Percentiles rank a stretch among this genome's conserved stretches.
phyloP scores from a whole-genome alignment of 2,113 vertebrate genomes.

The Oncorhynchus tshawytscha region DNA sequence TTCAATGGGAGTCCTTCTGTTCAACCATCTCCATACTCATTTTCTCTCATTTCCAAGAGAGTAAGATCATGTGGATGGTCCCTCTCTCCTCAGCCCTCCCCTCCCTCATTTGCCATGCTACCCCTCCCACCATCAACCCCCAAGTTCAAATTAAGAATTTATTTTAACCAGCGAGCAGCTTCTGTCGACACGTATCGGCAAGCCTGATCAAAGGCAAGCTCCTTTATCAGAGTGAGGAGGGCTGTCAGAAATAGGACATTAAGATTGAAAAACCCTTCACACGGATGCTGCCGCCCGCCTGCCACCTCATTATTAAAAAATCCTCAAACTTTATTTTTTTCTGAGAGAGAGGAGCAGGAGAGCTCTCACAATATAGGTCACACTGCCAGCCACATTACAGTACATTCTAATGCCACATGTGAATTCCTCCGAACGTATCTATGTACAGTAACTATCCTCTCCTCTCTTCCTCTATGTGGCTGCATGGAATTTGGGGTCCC shows the following conservation, averaged over 20 bases:
- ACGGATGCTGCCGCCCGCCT: conserved; percentile 49
- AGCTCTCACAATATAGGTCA: conserved; percentile 57
- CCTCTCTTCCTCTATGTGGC: too few relatives aligned
- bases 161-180: conserved; percentile 76
- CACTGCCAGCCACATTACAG: conserved; percentile 21
- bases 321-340: conserved; percentile 64
- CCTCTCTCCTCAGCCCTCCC: conserved; percentile 16
- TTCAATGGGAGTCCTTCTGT: conserved; percentile 34
- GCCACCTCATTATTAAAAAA: conserved; percentile 76
- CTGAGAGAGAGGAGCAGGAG: conserved; percentile 8
- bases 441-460: too few relatives aligned
- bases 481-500: too few relatives aligned
- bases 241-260: conserved; percentile 77
- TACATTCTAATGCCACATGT: conserved; percentile 64
- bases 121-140: conserved; percentile 46
- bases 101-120: background rate
- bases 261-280: conserved; percentile 82
- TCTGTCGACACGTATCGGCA: conserved; percentile 74
- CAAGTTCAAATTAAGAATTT: conserved; percentile 78
- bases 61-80: conserved; percentile 56
- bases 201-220: conserved; percentile 76
- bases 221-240: conserved; percentile 74
- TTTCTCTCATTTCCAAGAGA: conserved; percentile 42
- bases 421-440: conserved; percentile 56
- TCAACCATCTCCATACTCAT: conserved; percentile 48